Evolutionary conservation across 2,888 invertebrate species (phyloP).

Genomic region (Dynastes grantii): DNA sequence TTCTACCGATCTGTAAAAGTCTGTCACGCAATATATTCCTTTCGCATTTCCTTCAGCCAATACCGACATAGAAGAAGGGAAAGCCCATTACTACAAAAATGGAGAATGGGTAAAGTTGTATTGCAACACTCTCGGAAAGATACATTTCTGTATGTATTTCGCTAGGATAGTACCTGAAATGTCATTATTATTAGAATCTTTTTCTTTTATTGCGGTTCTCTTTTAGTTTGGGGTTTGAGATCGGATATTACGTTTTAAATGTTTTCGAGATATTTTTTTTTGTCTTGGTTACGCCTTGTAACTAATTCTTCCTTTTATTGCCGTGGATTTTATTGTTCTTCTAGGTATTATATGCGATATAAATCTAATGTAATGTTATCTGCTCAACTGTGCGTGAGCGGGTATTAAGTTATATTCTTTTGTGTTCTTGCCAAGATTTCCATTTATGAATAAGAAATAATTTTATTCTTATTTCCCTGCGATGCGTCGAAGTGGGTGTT

Average conservation of each 20-base stretch:
- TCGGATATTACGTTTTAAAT: constrained; percentile 1
- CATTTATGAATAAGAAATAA: background rate
- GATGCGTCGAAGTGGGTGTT: background rate
- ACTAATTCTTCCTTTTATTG: constrained; percentile 17
- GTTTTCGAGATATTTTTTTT: background rate
- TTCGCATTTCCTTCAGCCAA: background rate
- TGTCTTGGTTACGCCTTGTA: background rate
- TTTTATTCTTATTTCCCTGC: background rate
- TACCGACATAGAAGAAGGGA: background rate
- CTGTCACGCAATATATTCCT: constrained; percentile 25
- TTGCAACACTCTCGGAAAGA: constrained; percentile 8
- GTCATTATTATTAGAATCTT: constrained; percentile 17
- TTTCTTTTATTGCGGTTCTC: background rate
- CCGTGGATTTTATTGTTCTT: constrained; percentile 7
- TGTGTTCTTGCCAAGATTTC: too few relatives aligned
- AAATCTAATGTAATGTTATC: too few relatives aligned
- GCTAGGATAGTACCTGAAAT: background rate
- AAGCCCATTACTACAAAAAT: background rate
- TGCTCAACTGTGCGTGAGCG: too few relatives aligned
- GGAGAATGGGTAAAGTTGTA: background rate
- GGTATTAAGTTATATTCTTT: too few relatives aligned
- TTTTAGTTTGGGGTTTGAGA: background rate
- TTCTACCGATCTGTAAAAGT: constrained; percentile 27
- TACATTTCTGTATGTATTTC: constrained; percentile 12
- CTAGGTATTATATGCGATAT: background rate